Evolutionary conservation across 2,113 vertebrate species (phyloP).

Genomic region (Eonycteris spelaea): DNA sequence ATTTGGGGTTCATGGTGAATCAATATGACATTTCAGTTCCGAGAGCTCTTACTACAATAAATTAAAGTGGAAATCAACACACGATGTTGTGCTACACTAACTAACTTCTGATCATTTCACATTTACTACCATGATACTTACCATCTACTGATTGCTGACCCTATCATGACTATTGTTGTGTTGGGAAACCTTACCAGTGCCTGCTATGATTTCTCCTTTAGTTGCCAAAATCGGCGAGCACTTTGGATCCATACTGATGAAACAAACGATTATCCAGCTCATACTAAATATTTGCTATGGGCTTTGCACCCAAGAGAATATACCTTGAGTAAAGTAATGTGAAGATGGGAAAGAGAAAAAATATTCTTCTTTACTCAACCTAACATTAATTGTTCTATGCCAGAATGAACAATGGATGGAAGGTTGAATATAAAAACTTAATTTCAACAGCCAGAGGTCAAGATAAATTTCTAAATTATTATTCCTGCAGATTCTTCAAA

Average conservation of each 20-base stretch:
- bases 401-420: background rate
- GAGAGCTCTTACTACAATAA: background rate
- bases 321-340: background rate
- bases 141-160: background rate
- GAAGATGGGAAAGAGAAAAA: background rate
- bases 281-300: background rate
- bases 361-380: background rate
- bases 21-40: background rate
- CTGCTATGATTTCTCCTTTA: conserved; percentile 22
- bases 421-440: background rate
- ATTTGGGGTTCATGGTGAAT: background rate
- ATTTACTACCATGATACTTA: background rate
- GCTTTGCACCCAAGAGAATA: background rate
- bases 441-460: background rate
- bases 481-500: background rate
- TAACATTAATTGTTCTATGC: background rate
- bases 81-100: background rate
- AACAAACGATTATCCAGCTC: background rate
- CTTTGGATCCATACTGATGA: background rate
- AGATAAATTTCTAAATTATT: background rate
- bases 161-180: background rate
- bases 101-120: background rate
- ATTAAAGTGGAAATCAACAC: background rate
- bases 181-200: background rate
- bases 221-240: background rate